A percentile compares a stretch with the other conserved stretches of the same genome.
phyloP scores from a whole-genome alignment of 2,888 invertebrate species.

The Oligia latruncula region DNA sequence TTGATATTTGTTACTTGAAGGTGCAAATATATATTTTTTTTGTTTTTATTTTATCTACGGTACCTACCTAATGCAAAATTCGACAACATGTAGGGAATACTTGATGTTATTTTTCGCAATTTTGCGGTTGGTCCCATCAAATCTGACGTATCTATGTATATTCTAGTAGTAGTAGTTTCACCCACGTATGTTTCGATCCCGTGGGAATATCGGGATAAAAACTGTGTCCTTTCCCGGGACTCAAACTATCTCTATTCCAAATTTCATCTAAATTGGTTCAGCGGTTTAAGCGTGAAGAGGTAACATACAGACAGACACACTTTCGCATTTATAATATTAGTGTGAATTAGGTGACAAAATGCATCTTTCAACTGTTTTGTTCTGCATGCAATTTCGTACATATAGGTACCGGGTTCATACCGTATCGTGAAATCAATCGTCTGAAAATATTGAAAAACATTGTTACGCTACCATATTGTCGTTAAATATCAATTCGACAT shows the following conservation, averaged over 20 bases:
- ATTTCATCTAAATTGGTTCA: no score
- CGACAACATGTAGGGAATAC: no score
- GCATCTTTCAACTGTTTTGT: not conserved
- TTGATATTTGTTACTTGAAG: not conserved
- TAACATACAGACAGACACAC: no score
- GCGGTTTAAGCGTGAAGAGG: no score
- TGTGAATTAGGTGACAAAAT: not conserved
- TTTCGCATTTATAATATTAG: not conserved
- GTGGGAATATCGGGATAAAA: no score
- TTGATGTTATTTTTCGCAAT: no score
- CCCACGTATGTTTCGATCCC: no score
- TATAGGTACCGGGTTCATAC: not conserved
- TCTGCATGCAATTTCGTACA: not conserved
- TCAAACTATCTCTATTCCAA: no score
- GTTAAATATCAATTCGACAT: conserved; percentile 42
- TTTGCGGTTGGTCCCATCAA: no score
- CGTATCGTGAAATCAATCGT: not conserved
- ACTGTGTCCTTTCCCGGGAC: no score
- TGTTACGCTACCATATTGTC: conserved; percentile 18
- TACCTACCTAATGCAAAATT: not conserved
- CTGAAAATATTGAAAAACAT: conserved; percentile 24
- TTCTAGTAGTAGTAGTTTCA: no score
- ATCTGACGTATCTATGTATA: no score
- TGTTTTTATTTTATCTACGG: not conserved
- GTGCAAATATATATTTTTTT: not conserved